Percentiles rank a stretch among this genome's conserved stretches.
Conservation (phyloP, 2,113 vertebrate genomes). For the Corvus hawaiiensis region DNA sequence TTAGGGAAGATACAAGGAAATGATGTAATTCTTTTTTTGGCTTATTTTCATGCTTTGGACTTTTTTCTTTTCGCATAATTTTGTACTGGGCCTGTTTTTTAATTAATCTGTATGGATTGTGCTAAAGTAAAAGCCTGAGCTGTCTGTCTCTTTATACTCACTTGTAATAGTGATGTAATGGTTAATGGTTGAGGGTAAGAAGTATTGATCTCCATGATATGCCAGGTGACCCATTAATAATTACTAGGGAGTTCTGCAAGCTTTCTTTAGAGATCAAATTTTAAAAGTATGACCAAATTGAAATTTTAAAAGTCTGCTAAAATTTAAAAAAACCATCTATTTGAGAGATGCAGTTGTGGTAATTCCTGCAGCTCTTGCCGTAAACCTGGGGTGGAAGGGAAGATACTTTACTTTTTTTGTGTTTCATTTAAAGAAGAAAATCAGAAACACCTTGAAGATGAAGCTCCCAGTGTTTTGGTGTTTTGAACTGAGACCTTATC, state of each 20-base stretch:
- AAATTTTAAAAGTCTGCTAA: background rate
- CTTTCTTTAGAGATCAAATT: background rate
- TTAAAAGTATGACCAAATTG: background rate
- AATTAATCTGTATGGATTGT: conserved; percentile 22
- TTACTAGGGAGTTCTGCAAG: background rate
- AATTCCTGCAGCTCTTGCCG: background rate
- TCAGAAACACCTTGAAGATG: background rate
- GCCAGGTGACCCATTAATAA: background rate
- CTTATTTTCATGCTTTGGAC: background rate
- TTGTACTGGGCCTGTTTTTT: conserved; percentile 50
- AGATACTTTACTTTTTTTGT: background rate
- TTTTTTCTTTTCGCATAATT: conserved; percentile 49
- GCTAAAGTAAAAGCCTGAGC: background rate
- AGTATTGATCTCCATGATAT: background rate
- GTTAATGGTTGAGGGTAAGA: background rate
- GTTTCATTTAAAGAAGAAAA: background rate
- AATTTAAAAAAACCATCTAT: accelerated
- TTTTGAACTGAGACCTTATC: background rate
- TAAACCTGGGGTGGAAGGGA: background rate
- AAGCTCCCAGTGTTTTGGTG: background rate
- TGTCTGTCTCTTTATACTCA: background rate
- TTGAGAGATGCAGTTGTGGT: background rate
- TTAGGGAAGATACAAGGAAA: conserved; percentile 75
- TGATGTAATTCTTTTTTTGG: conserved; percentile 60
- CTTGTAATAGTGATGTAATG: background rate